Percentiles rank a stretch among this genome's conserved stretches.
Evolutionary conservation across 1,140 invertebrate species (phyloP).

Genomic region (Zelostemma sp.): DNA sequence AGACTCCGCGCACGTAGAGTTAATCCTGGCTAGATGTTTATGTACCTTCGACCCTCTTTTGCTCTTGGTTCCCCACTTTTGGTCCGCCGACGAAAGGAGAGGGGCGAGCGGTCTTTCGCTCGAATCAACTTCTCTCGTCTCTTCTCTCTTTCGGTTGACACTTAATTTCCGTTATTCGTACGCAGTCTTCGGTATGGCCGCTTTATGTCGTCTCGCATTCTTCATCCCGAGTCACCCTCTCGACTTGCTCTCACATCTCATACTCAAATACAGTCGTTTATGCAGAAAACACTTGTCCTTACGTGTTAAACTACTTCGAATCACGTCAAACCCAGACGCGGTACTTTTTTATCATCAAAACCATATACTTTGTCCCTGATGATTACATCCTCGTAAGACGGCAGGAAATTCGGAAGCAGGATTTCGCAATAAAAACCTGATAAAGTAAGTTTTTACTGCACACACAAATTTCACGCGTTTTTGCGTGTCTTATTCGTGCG

Average conservation of each 20-base stretch:
- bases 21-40: conserved; percentile 58
- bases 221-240: conserved; percentile 9
- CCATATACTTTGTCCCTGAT: conserved; percentile 19
- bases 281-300: neutral
- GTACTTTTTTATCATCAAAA: too few species aligned
- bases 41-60: conserved; percentile 48
- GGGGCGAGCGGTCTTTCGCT: conserved; percentile 35
- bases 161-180: conserved; percentile 72
- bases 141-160: conserved; percentile 69
- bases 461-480: too few species aligned
- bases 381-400: conserved; percentile 69
- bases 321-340: too few species aligned
- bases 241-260: conserved; percentile 17
- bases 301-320: neutral
- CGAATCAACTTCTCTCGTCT: conserved; percentile 45
- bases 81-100: conserved; percentile 39
- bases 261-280: neutral
- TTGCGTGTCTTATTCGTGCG: too few species aligned
- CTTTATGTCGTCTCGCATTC: conserved; percentile 54
- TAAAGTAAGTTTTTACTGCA: too few species aligned
- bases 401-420: conserved; percentile 59
- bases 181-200: conserved; percentile 59
- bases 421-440: too few species aligned
- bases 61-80: conserved; percentile 38
- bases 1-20: conserved; percentile 65